Evolutionary conservation across 1,140 invertebrate genomes (phyloP), one percentile per base, ranked within the genome.

Genomic region (Tetragonula clypearis): DNA sequence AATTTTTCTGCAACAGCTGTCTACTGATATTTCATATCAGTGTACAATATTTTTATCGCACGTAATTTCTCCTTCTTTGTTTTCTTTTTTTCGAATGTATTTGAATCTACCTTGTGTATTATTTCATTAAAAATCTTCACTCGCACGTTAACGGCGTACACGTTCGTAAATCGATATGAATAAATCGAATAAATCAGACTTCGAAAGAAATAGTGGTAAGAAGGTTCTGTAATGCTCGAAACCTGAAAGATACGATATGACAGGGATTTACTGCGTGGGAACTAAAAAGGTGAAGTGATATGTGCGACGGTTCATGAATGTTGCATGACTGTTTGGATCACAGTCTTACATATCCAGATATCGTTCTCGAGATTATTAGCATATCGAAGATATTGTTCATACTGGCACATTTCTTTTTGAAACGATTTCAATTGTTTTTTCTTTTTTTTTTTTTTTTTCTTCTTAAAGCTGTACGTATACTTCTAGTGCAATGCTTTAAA

Each of bases 341-440:
- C 81, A 71, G 79, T 79, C 58, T 73, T 87, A 85, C 87, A 73
- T 89, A 92, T 91, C 91, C 86, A 73, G 86, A 87, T 79, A 79
- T 89, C 80, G 85, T 85, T 76, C 84, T 82, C 66, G 66, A 35
- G 58, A 58, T 71, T 80, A 88, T 74, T 86, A 86, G 79, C 88
- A 91, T 93, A 92, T 92, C 90, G 90, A 90, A 89, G 90, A 90
- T 90, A 92, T 92, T 90, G 86, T 90, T 91, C 86, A 23, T 77
- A 73, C 41, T 81, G 66, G 49, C 80, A 68, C 49, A 30, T 26
- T 49, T 53, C 56, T 30, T 53, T 85, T 80, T 82, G 74, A 86
- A 81, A 65, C 35, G 69, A 74, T 58, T 58, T 56, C 62, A 26
- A 12, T 26, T 17, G 55, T 26, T 30, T 58, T 68, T 60, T 49